Conservation (phyloP, 2,797 vertebrate genomes). For the Diplodus puntazzo region DNA sequence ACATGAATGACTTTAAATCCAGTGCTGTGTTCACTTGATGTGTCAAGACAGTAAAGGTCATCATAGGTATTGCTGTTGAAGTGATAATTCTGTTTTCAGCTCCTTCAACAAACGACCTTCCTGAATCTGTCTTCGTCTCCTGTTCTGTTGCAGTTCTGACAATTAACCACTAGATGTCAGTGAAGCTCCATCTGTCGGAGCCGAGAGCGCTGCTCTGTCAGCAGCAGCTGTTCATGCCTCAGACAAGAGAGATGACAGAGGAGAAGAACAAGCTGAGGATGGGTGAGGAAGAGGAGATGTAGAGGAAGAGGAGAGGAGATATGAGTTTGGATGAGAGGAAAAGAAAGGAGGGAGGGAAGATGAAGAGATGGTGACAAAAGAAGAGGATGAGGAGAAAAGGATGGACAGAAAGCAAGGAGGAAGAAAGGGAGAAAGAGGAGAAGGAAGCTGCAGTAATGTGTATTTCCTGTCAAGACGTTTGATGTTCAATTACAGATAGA, state of each 20-base stretch:
- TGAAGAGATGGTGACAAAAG: no score
- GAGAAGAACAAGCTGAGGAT: background rate
- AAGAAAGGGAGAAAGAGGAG: background rate
- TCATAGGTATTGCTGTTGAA: no score
- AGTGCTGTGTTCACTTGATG: no score
- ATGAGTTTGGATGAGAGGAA: background rate
- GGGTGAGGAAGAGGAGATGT: background rate
- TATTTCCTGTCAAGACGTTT: background rate
- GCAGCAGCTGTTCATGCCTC: background rate
- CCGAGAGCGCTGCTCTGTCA: background rate
- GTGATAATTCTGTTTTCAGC: background rate
- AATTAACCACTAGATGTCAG: slow-evolving; percentile 45
- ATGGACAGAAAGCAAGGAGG: no score
- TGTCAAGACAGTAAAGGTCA: no score
- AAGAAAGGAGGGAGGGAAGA: background rate
- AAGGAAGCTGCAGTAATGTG: background rate
- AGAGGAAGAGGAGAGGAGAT: background rate
- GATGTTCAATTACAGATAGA: background rate
- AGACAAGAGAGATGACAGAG: background rate
- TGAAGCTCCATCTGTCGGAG: slow-evolving; percentile 37
- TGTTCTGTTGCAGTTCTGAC: slow-evolving; percentile 13
- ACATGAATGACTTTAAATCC: no score
- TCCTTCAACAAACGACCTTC: background rate
- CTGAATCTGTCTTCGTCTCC: background rate
- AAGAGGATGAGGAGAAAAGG: background rate